phyloP scores from a whole-genome alignment of 2,888 invertebrate species.

The Exocentrus adspersus region DNA sequence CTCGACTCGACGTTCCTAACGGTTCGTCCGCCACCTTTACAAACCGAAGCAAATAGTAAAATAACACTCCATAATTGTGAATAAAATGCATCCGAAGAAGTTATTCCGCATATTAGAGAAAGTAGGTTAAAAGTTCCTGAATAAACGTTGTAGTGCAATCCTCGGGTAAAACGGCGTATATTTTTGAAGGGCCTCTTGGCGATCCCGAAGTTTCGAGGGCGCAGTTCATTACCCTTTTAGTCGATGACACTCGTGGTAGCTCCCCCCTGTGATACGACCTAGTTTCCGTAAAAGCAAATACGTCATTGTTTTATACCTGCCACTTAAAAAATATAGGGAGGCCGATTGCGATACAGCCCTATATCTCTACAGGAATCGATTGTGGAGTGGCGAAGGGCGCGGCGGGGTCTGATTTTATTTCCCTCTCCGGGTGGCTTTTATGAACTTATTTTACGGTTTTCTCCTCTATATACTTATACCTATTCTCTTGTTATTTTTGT shows the following conservation, averaged over 20 bases:
- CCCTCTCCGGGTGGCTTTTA: not conserved
- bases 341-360: slow-evolving; percentile 17
- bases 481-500: not conserved
- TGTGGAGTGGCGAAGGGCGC: not conserved
- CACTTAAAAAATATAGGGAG: slow-evolving; percentile 23
- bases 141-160: slow-evolving; percentile 15
- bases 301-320: slow-evolving; percentile 27
- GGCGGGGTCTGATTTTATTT: not conserved
- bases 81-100: not conserved
- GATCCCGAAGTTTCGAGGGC: slow-evolving; percentile 28
- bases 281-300: slow-evolving; percentile 16
- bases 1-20: no score
- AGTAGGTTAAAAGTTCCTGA: slow-evolving; percentile 26
- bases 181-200: slow-evolving; percentile 23
- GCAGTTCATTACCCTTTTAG: slow-evolving; percentile 34
- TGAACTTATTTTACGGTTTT: slow-evolving; percentile 3
- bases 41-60: not conserved
- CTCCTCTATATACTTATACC: not conserved
- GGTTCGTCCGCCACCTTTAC: not conserved
- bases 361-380: not conserved
- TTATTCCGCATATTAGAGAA: slow-evolving; percentile 7
- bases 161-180: slow-evolving; percentile 24
- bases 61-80: not conserved
- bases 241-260: slow-evolving; percentile 25
- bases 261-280: slow-evolving; percentile 15